Conservation (phyloP, 2,113 vertebrate genomes). For the Thunnus thynnus region DNA sequence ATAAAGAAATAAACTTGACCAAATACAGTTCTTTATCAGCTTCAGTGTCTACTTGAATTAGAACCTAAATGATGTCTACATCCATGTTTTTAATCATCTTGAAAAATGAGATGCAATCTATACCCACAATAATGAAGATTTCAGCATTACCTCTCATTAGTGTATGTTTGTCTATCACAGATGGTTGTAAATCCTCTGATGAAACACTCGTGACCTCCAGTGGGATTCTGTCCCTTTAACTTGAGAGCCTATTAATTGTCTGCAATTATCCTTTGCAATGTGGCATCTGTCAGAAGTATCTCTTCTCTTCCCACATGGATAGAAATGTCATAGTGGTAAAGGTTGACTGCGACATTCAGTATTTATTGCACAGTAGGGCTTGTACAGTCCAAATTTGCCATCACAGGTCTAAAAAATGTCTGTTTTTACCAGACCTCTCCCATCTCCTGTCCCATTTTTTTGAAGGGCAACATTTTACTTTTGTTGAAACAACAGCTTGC, state of each 20-base stretch:
- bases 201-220: slow-evolving; percentile 65
- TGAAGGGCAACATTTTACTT: slow-evolving; percentile 56
- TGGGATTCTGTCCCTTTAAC: slow-evolving; percentile 64
- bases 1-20: slow-evolving; percentile 31
- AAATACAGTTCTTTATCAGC: slow-evolving; percentile 9
- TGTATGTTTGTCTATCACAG: slow-evolving; percentile 64
- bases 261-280: slow-evolving; percentile 65
- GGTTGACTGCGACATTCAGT: slow-evolving; percentile 83
- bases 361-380: slow-evolving; percentile 85
- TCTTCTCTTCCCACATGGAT: slow-evolving; percentile 52
- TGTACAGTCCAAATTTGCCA: slow-evolving; percentile 77
- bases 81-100: slow-evolving; percentile 6
- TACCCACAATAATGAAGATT: slow-evolving; percentile 30
- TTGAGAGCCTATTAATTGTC: slow-evolving; percentile 68
- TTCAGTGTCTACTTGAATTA: slow-evolving; percentile 6
- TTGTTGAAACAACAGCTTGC: slow-evolving; percentile 71
- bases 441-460: slow-evolving; percentile 19
- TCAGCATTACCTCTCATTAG: slow-evolving; percentile 59
- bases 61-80: neutral
- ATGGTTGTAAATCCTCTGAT: slow-evolving; percentile 69
- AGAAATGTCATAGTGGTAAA: slow-evolving; percentile 77
- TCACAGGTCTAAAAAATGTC: slow-evolving; percentile 47
- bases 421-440: slow-evolving; percentile 27
- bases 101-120: slow-evolving; percentile 21
- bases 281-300: slow-evolving; percentile 64